phyloP scores from a whole-genome alignment of 2,797 vertebrate genomes.

The Onychomys leucogaster region DNA sequence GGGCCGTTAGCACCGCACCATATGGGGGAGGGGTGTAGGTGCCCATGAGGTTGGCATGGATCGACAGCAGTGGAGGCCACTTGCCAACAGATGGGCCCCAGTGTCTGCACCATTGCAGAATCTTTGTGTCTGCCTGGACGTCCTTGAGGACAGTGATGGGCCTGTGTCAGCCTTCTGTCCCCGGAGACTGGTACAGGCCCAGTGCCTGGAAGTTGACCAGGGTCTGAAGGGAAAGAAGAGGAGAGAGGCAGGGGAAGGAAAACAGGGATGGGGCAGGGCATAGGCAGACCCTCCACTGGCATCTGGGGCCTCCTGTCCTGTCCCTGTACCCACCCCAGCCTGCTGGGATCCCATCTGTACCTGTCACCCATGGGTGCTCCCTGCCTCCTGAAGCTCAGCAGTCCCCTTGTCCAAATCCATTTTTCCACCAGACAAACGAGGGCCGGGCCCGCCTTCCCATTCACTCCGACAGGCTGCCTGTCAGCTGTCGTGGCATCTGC shows the following conservation, averaged over 20 bases:
- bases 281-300: background rate
- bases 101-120: background rate
- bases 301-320: no score
- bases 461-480: conserved; percentile 63
- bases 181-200: background rate
- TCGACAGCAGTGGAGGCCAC: background rate
- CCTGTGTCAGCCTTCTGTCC: background rate
- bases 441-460: background rate
- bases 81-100: background rate
- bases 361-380: background rate
- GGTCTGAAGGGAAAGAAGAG: background rate
- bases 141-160: background rate
- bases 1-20: background rate
- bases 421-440: conserved; percentile 64
- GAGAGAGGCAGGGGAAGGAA: background rate
- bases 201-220: background rate
- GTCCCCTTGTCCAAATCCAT: conserved; percentile 60
- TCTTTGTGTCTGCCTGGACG: background rate
- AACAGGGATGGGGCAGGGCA: background rate
- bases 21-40: background rate
- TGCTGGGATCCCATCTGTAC: background rate
- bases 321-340: background rate
- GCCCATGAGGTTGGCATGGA: background rate
- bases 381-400: background rate
- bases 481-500: conserved; percentile 78